These are phyloP conservation scores for Poecile montanus DNA, from an alignment of 2,797 vertebrate species.

Conservation along the genomic window DNA sequence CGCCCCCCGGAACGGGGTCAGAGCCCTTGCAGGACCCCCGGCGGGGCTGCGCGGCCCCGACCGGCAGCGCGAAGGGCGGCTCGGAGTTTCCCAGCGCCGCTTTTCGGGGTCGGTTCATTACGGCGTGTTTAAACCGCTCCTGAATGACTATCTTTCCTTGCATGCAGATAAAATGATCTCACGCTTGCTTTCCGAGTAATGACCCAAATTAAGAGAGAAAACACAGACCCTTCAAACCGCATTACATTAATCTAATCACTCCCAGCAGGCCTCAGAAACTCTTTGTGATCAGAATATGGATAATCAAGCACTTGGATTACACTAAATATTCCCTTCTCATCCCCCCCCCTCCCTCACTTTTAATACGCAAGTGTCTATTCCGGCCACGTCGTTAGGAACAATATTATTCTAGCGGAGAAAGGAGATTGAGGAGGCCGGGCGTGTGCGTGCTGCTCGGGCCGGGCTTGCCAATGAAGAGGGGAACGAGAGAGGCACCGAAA, in stretches of 20 bases:
- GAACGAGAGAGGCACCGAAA: conserved; percentile 73
- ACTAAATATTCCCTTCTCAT: conserved; percentile 74
- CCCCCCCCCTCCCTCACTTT: conserved; percentile 64
- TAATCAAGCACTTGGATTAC: conserved; percentile 91
- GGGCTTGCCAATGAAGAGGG: conserved; percentile 81
- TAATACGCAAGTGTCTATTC: conserved; percentile 88
- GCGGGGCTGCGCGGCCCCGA: background rate
- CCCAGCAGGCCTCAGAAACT: conserved; percentile 86
- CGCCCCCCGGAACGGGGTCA: background rate
- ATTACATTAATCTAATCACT: conserved; percentile 94
- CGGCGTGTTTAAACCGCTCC: conserved; percentile 19
- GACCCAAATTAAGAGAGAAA: conserved; percentile 93
- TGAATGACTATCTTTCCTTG: conserved; percentile 69
- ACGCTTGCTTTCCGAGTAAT: conserved; percentile 92
- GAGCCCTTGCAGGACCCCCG: background rate
- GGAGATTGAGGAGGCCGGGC: conserved; percentile 72
- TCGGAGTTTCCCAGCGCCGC: conserved; percentile 2
- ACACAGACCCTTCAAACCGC: conserved; percentile 91
- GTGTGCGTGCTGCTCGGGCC: conserved; percentile 82
- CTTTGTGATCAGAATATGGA: conserved; percentile 82
- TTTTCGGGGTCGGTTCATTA: conserved; percentile 32
- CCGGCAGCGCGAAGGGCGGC: background rate
- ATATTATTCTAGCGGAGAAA: conserved; percentile 81
- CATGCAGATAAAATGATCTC: conserved; percentile 84
- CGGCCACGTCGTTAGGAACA: conserved; percentile 87